These are phyloP conservation scores for Drosophila suboccidentalis DNA, from an alignment of 2,888 invertebrate genomes.

Conservation along the genomic window DNA sequence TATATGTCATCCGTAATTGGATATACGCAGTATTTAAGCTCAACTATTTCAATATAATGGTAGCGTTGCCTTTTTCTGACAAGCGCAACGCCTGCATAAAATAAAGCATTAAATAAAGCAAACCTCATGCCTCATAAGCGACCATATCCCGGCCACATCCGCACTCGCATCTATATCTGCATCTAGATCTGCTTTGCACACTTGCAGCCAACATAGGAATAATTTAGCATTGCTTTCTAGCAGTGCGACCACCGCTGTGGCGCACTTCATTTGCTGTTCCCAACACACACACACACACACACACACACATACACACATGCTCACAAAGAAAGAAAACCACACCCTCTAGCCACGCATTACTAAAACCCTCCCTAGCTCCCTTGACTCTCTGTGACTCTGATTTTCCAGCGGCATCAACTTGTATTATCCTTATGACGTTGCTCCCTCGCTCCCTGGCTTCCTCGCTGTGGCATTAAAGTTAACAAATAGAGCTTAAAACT, in stretches of 20 bases:
- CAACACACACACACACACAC: slow-evolving; percentile 21
- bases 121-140: slow-evolving; percentile 36
- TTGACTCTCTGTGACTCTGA: slow-evolving; percentile 4
- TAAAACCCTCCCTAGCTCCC: slow-evolving; percentile 9
- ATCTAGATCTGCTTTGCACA: slow-evolving; percentile 35
- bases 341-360: slow-evolving; percentile 29
- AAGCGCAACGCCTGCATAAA: slow-evolving; percentile 30
- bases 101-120: slow-evolving; percentile 39
- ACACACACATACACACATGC: slow-evolving; percentile 2
- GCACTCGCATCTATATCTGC: slow-evolving; percentile 22
- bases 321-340: slow-evolving; percentile 15
- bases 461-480: slow-evolving; percentile 63
- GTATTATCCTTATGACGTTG: slow-evolving; percentile 37
- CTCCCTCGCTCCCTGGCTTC: slow-evolving; percentile 7
- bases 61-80: slow-evolving; percentile 35
- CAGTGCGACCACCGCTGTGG: slow-evolving; percentile 34
- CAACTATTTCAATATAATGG: slow-evolving; percentile 32
- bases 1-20: slow-evolving; percentile 14
- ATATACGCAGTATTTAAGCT: slow-evolving; percentile 9
- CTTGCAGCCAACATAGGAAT: slow-evolving; percentile 55
- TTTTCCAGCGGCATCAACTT: slow-evolving; percentile 25
- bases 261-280: slow-evolving; percentile 61
- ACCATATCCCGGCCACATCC: slow-evolving; percentile 12
- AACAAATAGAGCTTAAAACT: slow-evolving; percentile 79
- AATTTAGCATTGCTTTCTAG: slow-evolving; percentile 54